Evolutionary conservation across 2,113 vertebrate species (phyloP).

Genomic region (Haemorhous mexicanus): DNA sequence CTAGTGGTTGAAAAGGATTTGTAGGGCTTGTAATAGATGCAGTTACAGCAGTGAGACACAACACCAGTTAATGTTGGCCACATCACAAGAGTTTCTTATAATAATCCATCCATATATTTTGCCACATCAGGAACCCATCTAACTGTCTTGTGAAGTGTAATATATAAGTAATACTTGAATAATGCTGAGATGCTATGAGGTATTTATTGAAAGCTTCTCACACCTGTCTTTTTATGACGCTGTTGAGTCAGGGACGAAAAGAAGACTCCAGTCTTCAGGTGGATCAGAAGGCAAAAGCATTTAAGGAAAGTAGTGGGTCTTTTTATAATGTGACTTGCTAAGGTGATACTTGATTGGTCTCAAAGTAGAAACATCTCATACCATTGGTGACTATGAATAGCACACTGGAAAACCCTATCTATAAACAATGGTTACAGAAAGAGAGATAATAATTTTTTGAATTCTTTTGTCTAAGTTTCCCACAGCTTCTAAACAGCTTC

Average conservation of each 20-base stretch:
- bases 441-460: too few relatives aligned
- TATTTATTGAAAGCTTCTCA: background rate
- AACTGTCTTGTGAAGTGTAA: background rate
- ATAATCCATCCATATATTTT: background rate
- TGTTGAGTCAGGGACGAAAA: background rate
- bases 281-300: too few relatives aligned
- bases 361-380: too few relatives aligned
- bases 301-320: too few relatives aligned
- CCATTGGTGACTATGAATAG: too few relatives aligned
- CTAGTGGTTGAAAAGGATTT: background rate
- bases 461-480: too few relatives aligned
- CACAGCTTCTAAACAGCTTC: too few relatives aligned
- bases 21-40: background rate
- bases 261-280: background rate
- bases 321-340: too few relatives aligned
- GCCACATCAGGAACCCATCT: background rate
- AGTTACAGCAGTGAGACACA: background rate
- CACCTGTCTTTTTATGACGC: background rate
- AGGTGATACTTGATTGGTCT: too few relatives aligned
- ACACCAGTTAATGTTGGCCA: fast-evolving
- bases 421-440: too few relatives aligned
- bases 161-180: background rate
- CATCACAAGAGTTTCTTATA: background rate
- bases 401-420: too few relatives aligned
- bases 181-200: background rate